Percentiles rank a stretch among this genome's conserved stretches.
These are phyloP conservation scores for Hiodon tergisus DNA, from an alignment of 2,113 vertebrate genomes.

Conservation along the genomic window DNA sequence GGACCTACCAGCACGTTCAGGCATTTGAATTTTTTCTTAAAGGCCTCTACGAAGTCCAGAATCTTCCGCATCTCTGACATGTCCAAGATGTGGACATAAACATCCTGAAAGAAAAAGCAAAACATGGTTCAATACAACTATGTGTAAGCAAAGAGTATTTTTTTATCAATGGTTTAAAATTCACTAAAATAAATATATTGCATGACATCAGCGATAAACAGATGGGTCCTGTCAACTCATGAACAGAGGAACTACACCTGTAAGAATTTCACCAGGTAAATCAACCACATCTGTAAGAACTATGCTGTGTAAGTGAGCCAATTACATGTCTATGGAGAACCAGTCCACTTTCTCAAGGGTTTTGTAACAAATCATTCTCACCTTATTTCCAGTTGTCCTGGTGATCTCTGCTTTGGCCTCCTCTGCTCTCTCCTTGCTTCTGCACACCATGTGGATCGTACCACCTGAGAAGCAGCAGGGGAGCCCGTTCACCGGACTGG, in stretches of 20 bases:
- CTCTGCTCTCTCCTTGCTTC: slow-evolving; percentile 62
- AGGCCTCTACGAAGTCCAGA: slow-evolving; percentile 61
- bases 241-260: too few relatives aligned
- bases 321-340: too few relatives aligned
- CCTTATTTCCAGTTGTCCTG: slow-evolving; percentile 52
- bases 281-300: too few relatives aligned
- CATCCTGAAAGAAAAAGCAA: slow-evolving; percentile 49
- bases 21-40: slow-evolving; percentile 52
- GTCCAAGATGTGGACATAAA: slow-evolving; percentile 58
- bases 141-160: too few relatives aligned
- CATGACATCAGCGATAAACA: too few relatives aligned
- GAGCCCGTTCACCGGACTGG: not conserved
- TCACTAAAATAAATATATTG: too few relatives aligned
- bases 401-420: slow-evolving; percentile 54
- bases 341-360: too few relatives aligned
- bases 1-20: slow-evolving; percentile 59
- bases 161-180: too few relatives aligned
- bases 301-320: too few relatives aligned
- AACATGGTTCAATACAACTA: not conserved
- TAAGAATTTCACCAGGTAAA: too few relatives aligned
- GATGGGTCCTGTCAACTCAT: too few relatives aligned
- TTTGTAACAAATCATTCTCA: slow-evolving; percentile 26
- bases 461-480: slow-evolving; percentile 46
- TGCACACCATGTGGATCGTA: slow-evolving; percentile 62
- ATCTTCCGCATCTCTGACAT: slow-evolving; percentile 56